These are phyloP conservation scores for Halcyon badia DNA, from an alignment of 2,797 vertebrate genomes.

Conservation along the genomic window DNA sequence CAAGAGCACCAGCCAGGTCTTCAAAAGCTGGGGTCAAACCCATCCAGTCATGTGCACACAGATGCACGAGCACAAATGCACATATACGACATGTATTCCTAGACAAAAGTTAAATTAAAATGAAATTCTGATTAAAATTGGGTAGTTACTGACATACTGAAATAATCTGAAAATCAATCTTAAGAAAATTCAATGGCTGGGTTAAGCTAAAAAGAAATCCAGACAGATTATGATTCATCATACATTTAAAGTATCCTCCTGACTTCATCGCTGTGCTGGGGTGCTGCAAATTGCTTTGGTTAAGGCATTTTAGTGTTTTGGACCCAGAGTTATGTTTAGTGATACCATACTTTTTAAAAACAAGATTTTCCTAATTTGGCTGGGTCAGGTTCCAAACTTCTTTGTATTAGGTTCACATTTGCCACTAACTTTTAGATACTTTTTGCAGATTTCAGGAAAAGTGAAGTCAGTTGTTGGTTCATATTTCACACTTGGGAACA, in stretches of 20 bases:
- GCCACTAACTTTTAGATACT: background rate
- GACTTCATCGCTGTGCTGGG: background rate
- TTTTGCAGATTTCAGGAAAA: background rate
- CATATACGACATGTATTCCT: background rate
- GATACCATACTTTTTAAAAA: background rate
- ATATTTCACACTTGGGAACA: background rate
- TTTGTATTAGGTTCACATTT: background rate
- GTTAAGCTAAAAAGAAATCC: background rate
- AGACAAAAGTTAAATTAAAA: background rate
- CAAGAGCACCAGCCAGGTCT: background rate
- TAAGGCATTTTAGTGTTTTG: background rate
- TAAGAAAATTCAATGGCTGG: background rate
- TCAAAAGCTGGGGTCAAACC: background rate
- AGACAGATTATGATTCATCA: background rate
- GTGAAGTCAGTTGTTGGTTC: background rate
- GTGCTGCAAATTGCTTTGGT: background rate
- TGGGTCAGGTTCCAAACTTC: background rate
- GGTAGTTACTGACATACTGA: background rate
- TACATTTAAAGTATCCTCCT: background rate
- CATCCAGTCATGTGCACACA: background rate
- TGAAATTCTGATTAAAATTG: background rate
- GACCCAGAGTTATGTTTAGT: background rate
- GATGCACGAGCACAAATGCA: background rate
- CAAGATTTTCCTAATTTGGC: background rate
- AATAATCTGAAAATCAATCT: conserved; percentile 17